These are phyloP conservation scores for Syngnathus acus DNA, from an alignment of 2,797 vertebrate species.

Conservation along the genomic window DNA sequence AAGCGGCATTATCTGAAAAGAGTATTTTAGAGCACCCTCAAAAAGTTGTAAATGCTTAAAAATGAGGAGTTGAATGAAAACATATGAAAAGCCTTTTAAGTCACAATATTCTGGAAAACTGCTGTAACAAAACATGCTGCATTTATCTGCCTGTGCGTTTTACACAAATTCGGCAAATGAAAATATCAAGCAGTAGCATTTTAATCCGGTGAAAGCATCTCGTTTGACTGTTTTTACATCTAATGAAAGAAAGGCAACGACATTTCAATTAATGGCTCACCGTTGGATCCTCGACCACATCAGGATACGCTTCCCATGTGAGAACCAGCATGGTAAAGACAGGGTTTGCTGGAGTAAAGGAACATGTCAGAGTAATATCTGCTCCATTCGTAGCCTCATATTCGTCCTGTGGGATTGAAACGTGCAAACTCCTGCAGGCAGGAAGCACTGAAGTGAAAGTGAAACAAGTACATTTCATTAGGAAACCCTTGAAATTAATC, in stretches of 20 bases:
- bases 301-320: conserved; percentile 43
- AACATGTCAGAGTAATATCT: conserved; percentile 56
- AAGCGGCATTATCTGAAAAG: no score
- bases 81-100: neutral
- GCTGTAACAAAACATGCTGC: neutral
- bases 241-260: neutral
- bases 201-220: no score
- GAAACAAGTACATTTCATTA: neutral
- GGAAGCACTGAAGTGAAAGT: conserved; percentile 53
- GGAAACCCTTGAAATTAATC: neutral
- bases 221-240: neutral
- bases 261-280: conserved; percentile 38
- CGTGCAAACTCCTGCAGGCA: conserved; percentile 47
- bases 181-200: no score
- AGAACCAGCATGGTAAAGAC: conserved; percentile 15
- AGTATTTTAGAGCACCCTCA: no score
- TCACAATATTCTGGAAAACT: neutral
- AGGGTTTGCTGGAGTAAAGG: conserved; percentile 46
- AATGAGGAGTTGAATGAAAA: neutral
- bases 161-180: neutral
- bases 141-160: neutral
- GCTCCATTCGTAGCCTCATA: conserved; percentile 56
- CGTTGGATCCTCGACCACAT: conserved; percentile 10
- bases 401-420: conserved; percentile 42
- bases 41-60: no score